Evolutionary conservation across 2,797 vertebrate species (phyloP), one percentile per base, ranked within the genome.

Genomic region (Odontamblyopus lacepedii): DNA sequence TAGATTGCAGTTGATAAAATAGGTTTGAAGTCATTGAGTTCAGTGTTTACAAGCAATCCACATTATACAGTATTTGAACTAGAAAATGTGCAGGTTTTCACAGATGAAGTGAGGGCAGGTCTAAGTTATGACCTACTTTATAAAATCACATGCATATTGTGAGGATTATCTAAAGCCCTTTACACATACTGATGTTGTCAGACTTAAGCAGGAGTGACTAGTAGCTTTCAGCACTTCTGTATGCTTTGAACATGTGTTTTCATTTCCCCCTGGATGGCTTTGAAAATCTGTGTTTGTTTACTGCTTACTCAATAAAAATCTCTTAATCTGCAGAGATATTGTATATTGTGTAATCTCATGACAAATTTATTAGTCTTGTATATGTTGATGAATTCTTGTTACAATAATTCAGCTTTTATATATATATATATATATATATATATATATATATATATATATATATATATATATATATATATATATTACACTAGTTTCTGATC

Each of bases 221-320:
- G 61, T 66, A 50, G 48, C 65, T 55, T 30, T 67, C 38, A 71
- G 11, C 68, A 69, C 50, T 3, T 50, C 19, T 18, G 1, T 74
- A 29, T 30, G 9, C 66, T 30, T 41, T n/a, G 35, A 79, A 68
- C 44, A 19, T 48, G 69, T 71, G 35, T 68, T 74, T 73, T 18
- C 60, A 70, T 65, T 74, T 35, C 63, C 72, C 55, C 44, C 30
- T 23, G 75, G 11, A 83, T 82, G 64, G 65, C 71, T 71, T 81
- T 80, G 29, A 71, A 72, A 75, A 81, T 81, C 74, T 66, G 68
- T 84, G 72, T 59, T 85, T 84, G 72, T 59, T 85, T 78, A 74
- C 69, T 76, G 63, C 72, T 12, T 56, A 30, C 26, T 59, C 26
- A 30, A 61, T 61, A 61, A 30, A 61, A 32, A 8, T 13, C 26